Evolutionary conservation across 2,797 vertebrate genomes (phyloP).

Genomic region (Lagorchestes hirsutus): DNA sequence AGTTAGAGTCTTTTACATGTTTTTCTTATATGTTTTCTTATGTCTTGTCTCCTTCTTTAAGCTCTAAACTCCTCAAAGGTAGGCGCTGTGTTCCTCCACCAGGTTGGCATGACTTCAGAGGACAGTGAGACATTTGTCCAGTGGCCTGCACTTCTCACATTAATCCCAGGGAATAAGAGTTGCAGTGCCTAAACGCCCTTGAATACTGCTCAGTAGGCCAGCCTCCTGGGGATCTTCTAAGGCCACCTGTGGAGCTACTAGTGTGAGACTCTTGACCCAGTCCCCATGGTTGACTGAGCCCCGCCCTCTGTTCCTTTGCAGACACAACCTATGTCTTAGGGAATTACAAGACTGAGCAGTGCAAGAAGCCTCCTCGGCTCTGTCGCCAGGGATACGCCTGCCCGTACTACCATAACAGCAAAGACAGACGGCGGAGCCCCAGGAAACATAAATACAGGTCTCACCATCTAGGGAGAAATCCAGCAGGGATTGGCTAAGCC

Average conservation of each 20-base stretch:
- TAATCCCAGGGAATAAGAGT: not conserved
- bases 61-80: not conserved
- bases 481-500: constrained; percentile 29
- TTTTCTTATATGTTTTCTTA: not conserved
- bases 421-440: constrained; percentile 97
- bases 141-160: not conserved
- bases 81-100: not conserved
- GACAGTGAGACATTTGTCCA: not conserved
- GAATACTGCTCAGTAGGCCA: too few species aligned
- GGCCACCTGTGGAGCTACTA: not conserved
- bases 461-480: constrained; percentile 34
- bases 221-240: not conserved
- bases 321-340: constrained; percentile 97
- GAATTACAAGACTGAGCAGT: constrained; percentile 99
- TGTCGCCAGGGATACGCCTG: constrained; percentile 99
- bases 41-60: not conserved
- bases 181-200: not conserved
- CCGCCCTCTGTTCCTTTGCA: constrained; percentile 81
- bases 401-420: constrained; percentile 99
- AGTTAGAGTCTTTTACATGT: not conserved
- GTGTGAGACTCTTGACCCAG: not conserved
- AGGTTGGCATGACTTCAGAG: not conserved
- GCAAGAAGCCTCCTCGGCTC: constrained; percentile 97
- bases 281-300: constrained; percentile 52
- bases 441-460: constrained; percentile 99